phyloP scores from a whole-genome alignment of 2,113 vertebrate genomes.

The Todiramphus saurophagus region DNA sequence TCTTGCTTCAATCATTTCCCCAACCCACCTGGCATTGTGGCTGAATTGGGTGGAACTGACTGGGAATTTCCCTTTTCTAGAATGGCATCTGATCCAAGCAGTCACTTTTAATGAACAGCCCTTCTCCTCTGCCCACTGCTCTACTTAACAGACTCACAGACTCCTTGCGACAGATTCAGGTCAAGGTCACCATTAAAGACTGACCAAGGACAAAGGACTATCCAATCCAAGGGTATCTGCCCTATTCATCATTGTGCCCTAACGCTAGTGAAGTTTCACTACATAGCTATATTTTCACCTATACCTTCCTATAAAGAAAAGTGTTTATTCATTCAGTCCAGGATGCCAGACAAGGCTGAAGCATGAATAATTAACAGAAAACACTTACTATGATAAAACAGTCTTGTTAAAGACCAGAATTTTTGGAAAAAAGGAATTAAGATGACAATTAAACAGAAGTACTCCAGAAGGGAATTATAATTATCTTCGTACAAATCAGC shows the following conservation, averaged over 20 bases:
- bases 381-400: not conserved
- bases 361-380: not conserved
- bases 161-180: not conserved
- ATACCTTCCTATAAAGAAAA: not conserved
- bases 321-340: not conserved
- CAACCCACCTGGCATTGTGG: constrained; percentile 46
- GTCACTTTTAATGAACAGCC: constrained; percentile 22
- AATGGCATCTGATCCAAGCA: not conserved
- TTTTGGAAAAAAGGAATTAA: not conserved
- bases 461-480: constrained; percentile 10
- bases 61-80: not conserved
- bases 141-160: not conserved
- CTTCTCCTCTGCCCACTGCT: constrained; percentile 16
- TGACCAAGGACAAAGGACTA: not conserved
- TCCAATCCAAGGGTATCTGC: not conserved
- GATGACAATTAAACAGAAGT: not conserved
- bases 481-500: not conserved
- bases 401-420: not conserved
- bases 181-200: constrained; percentile 26
- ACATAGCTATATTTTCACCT: not conserved
- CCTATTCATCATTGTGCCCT: not conserved
- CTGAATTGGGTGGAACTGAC: not conserved
- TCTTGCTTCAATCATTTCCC: not conserved
- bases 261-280: not conserved
- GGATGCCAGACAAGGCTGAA: not conserved